phyloP scores from a whole-genome alignment of 2,888 invertebrate genomes.

The Loripinus fragilis region DNA sequence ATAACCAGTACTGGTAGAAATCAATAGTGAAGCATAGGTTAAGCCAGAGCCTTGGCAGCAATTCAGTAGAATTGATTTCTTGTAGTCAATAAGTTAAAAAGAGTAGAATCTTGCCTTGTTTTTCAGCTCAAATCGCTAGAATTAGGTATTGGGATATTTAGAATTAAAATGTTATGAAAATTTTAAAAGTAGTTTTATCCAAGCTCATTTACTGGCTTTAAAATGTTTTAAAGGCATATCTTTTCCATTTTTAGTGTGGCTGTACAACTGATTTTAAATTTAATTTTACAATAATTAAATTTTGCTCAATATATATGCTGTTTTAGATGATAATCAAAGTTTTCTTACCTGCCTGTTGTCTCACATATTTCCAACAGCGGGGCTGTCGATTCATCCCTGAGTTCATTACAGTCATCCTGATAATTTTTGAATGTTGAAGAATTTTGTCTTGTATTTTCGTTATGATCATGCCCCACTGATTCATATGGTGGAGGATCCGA shows the following conservation, averaged over 20 bases:
- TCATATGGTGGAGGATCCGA: constrained; percentile 73
- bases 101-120: neutral
- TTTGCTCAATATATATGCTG: too few species aligned
- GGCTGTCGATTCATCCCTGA: constrained; percentile 67
- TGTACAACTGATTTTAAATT: too few species aligned
- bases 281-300: too few species aligned
- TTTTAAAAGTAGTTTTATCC: too few species aligned
- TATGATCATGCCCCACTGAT: constrained; percentile 55
- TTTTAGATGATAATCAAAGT: too few species aligned
- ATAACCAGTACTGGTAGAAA: constrained; percentile 58
- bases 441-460: constrained; percentile 53
- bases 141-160: too few species aligned
- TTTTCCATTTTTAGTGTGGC: too few species aligned
- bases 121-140: too few species aligned
- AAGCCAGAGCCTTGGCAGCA: constrained; percentile 26
- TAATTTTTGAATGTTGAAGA: constrained; percentile 51
- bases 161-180: too few species aligned
- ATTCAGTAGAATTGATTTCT: constrained; percentile 18
- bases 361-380: constrained; percentile 63
- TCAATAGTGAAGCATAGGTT: constrained; percentile 42
- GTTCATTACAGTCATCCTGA: constrained; percentile 64
- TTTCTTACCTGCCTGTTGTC: constrained; percentile 50
- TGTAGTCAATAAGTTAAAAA: constrained; percentile 13
- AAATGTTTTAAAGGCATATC: too few species aligned
- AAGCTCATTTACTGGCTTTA: too few species aligned